Base-by-base conservation (phyloP, 2,888 invertebrate species). In the Chrysotoxum bicinctum region DNA sequence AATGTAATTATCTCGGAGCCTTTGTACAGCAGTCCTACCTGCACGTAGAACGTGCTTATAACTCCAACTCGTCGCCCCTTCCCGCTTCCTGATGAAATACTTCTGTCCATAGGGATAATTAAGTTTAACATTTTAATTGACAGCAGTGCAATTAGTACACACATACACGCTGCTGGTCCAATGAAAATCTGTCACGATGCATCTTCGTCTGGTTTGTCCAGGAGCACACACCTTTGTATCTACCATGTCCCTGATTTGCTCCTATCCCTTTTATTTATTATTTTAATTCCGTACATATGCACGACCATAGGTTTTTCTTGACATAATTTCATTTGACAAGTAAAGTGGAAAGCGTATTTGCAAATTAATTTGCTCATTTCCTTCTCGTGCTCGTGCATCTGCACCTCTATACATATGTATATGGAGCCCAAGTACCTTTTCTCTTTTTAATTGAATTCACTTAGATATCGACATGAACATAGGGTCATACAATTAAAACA, bases 61-160 rank as follows among this genome's bases (percentile, higher is more conserved):
- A 77, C 68, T 52, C 43, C 16, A 14, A 14, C 26, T 48, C 45
- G 7, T 45, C 56, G 10, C 40, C 12, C 12, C 12, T 5, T 3
- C 2, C 35, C 12, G 3, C 14, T 62, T 66, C 43, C 43, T 50
- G 23, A 48, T 50, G 54, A 35, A 37, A 66, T 40, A 60, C 60
- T 60, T 75, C 64, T 60, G 74, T 84, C 79, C 80, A 72, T 26
- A 72, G 73, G 81, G 66, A 86, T 86, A 86, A 86, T 86, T 86
- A 82, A 86, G 86, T 82, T 86, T 86, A 78, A 82, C 86, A 86
- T 82, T 86, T 86, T 86, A 86, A 82, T 82, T 86, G 86, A 86
- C 86, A 86, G 86, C 80, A 77, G 21, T 81, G 85, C 77, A 85
- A 85, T 85, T 85, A 85, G 85, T 85, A 80, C 73, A 80, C 52